Evolutionary conservation across 2,888 invertebrate species (phyloP).

Genomic region (Habrosyne pyritoides): DNA sequence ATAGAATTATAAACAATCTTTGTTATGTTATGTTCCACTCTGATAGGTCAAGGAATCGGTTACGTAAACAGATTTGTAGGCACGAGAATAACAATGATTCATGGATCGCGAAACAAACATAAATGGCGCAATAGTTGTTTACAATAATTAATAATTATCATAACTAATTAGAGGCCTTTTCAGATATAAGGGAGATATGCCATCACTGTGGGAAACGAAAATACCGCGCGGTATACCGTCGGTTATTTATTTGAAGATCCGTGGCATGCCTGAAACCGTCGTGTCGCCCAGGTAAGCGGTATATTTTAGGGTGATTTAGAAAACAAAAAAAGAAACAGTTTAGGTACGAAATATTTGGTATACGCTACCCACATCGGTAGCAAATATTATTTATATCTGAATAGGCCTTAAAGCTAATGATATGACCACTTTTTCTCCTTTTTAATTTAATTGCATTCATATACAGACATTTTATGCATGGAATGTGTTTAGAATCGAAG

Average conservation of each 20-base stretch:
- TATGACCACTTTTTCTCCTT: not conserved
- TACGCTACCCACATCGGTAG: too few species aligned
- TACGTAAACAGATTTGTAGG: not conserved
- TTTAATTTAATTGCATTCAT: not conserved
- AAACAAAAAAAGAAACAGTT: too few species aligned
- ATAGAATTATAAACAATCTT: not conserved
- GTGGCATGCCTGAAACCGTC: too few species aligned
- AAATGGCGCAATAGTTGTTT: not conserved
- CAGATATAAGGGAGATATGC: too few species aligned
- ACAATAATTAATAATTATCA: not conserved
- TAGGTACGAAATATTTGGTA: too few species aligned
- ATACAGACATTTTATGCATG: not conserved
- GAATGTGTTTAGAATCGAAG: not conserved
- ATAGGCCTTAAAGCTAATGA: constrained; percentile 4
- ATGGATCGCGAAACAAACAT: not conserved
- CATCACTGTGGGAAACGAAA: too few species aligned
- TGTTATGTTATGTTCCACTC: not conserved
- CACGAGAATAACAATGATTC: not conserved
- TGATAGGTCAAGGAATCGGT: not conserved
- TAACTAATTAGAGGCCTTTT: too few species aligned
- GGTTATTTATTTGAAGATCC: too few species aligned
- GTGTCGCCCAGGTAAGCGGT: too few species aligned
- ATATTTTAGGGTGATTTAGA: too few species aligned
- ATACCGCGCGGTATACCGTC: too few species aligned
- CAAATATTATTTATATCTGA: too few species aligned